Evolutionary conservation across 2,888 invertebrate genomes (phyloP), one percentile per base, ranked within the genome.

Genomic region (Volucella inflata): DNA sequence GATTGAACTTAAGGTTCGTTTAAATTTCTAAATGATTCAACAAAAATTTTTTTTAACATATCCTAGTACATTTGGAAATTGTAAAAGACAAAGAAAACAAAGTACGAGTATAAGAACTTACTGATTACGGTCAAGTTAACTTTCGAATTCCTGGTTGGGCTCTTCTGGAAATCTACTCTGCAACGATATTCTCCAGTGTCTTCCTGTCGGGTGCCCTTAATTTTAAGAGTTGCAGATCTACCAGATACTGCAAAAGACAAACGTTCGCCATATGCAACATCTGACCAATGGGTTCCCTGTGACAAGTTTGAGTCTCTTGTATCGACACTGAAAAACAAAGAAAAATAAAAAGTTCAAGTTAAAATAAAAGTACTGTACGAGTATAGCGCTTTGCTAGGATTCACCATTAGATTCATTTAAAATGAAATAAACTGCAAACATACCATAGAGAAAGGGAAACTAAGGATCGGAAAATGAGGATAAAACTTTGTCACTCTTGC

Each of bases 91-190:
- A 65, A 44, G 10, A 12, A 38, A 17, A 68, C 11, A 40, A 48
- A 48, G 1, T 17, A 14, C 12, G 50, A 55, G 30, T 17, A 14
- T 12, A 57, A 55, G 30, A 75, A 95, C 97, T 96, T 93, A 97
- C 97, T 95, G 90, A 97, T 96, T 88, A 98, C 96, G 88, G 96
- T 97, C 89, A 98, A 95, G 92, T 97, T 97, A 92, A 97, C 96
- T 93, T 96, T 95, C 89, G 96, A 94, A 91, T 97, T 97, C 89
- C 97, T 94, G 2, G 97, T 98, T 0, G 97, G 97, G 11, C 97
- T 96, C 91, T 96, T 96, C 91, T 96, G 96, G 93, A 97, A 98
- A 93, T 98, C 98, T 8, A 97, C 97, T 80, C 98, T 94, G 92
- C 98, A 98, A 84, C 97, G 94, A 93, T 97, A 97, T 85, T 96